Conservation (phyloP, 2,888 invertebrate genomes). For the Agrochola litura region DNA sequence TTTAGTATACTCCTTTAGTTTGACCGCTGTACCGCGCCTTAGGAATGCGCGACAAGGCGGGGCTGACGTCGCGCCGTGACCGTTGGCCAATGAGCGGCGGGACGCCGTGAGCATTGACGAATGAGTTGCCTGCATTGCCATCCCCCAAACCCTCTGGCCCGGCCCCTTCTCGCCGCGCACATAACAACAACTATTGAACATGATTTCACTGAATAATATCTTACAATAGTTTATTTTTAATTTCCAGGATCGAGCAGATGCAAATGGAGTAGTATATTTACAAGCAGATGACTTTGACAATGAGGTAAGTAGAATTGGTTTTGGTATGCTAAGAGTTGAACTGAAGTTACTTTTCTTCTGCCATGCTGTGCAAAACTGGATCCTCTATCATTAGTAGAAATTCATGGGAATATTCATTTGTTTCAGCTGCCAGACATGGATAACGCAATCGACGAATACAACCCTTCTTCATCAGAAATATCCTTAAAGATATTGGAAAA, state of each 20-base stretch:
- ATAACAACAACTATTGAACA: not conserved
- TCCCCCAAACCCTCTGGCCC: no score
- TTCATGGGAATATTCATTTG: not conserved
- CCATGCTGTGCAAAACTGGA: not conserved
- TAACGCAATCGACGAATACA: conserved; percentile 2
- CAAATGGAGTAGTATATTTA: conserved; percentile 23
- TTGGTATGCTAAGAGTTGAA: not conserved
- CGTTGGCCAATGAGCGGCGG: no score
- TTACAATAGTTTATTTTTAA: no score
- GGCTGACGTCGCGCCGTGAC: no score
- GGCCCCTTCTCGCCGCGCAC: no score
- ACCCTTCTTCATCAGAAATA: conserved; percentile 15
- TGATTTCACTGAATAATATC: not conserved
- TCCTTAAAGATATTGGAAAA: conserved; percentile 34
- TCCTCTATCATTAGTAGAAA: not conserved
- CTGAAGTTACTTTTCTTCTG: not conserved
- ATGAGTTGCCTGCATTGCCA: no score
- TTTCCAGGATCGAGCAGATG: conserved; percentile 19
- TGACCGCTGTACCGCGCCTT: no score
- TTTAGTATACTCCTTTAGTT: not conserved
- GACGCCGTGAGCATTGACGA: no score
- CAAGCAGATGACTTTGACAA: conserved; percentile 27
- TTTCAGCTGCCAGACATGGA: conserved; percentile 21
- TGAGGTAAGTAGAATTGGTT: conserved; percentile 9
- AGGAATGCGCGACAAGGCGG: no score